Percentiles rank a stretch among this genome's conserved stretches.
phyloP scores from a whole-genome alignment of 2,797 vertebrate species.

The Taenioides sp. region DNA sequence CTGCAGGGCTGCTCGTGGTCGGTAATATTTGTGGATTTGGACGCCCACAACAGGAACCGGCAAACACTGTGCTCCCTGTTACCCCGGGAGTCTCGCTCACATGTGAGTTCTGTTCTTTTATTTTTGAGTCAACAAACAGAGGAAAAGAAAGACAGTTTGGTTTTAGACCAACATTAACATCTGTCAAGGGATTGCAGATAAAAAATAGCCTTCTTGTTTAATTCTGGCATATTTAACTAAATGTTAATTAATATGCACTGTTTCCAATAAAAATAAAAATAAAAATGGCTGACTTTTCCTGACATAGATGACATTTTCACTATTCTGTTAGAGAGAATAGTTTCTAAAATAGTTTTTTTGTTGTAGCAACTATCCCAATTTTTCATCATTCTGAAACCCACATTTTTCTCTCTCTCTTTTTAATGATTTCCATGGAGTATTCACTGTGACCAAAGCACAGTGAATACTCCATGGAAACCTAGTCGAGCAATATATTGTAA shows the following conservation, averaged over 20 bases:
- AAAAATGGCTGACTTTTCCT: neutral
- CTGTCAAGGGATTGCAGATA: no score
- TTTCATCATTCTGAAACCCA: neutral
- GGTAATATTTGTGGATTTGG: slow-evolving; percentile 98
- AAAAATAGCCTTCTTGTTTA: no score
- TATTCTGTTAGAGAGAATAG: neutral
- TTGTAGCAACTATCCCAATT: neutral
- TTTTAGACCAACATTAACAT: no score
- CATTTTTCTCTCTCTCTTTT: neutral
- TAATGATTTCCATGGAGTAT: no score
- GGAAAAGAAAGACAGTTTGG: neutral
- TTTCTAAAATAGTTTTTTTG: neutral
- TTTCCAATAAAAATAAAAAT: no score
- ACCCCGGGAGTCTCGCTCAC: slow-evolving; percentile 94
- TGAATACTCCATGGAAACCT: no score
- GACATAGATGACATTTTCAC: neutral
- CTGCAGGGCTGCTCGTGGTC: slow-evolving; percentile 94
- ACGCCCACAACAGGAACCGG: slow-evolving; percentile 96
- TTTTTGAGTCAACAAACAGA: neutral
- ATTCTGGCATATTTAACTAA: no score
- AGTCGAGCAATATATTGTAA: no score
- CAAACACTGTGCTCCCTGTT: slow-evolving; percentile 93
- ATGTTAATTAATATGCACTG: no score
- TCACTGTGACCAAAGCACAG: no score
- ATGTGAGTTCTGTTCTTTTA: slow-evolving; percentile 80